These are phyloP conservation scores for Catamblyrhynchus diadema DNA, from an alignment of 2,797 vertebrate genomes.

Conservation along the genomic window DNA sequence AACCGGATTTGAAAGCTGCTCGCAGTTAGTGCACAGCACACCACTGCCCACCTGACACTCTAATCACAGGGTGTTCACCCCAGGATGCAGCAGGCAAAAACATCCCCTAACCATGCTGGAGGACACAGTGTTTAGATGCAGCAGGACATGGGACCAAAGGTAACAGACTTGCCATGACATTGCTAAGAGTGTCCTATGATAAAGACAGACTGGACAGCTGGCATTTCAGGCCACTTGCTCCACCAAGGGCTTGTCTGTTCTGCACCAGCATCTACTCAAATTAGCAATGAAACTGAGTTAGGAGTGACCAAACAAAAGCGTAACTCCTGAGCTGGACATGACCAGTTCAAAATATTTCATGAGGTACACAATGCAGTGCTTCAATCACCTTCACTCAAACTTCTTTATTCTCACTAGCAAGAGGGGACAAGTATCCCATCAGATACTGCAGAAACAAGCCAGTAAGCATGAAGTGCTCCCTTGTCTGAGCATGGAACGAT, in stretches of 20 bases:
- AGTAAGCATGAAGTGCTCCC: neutral
- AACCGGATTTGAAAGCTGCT: constrained; percentile 39
- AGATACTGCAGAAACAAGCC: neutral
- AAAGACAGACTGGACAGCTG: neutral
- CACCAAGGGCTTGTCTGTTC: neutral
- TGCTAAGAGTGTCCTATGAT: neutral
- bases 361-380: neutral
- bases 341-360: neutral
- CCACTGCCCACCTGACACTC: constrained; percentile 3
- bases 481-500: neutral
- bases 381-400: neutral
- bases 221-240: neutral
- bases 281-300: neutral
- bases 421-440: neutral
- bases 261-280: neutral
- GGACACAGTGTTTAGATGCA: neutral
- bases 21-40: neutral
- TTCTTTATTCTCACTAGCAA: neutral
- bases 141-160: neutral
- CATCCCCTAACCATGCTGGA: neutral
- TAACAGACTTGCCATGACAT: neutral
- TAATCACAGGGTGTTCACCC: neutral
- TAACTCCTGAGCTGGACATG: neutral
- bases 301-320: neutral
- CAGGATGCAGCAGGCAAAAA: neutral